phyloP scores from a whole-genome alignment of 2,797 vertebrate genomes.

The Leucoraja ocellata region DNA sequence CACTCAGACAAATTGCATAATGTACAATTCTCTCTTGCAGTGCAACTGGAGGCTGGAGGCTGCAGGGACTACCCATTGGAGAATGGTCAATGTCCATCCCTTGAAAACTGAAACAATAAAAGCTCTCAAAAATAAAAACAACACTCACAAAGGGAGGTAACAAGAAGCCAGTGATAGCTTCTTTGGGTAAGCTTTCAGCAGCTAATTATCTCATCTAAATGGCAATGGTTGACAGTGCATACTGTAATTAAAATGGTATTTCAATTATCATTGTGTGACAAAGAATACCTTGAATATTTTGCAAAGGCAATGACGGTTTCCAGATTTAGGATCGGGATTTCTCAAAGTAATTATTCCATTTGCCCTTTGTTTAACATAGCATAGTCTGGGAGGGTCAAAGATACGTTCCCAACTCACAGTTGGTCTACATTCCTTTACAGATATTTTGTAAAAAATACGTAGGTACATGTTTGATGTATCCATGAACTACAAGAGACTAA shows the following conservation, averaged over 20 bases:
- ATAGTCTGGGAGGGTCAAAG: neutral
- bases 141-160: neutral
- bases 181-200: neutral
- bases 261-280: neutral
- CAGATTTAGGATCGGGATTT: conserved; percentile 11
- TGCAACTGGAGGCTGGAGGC: no score
- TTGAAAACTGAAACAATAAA: neutral
- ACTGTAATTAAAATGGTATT: conserved; percentile 27
- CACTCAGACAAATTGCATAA: no score
- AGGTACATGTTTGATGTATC: neutral
- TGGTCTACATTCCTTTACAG: neutral
- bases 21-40: no score
- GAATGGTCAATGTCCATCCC: no score
- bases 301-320: neutral
- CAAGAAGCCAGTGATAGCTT: neutral
- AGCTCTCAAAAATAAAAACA: neutral
- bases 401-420: neutral
- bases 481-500: neutral
- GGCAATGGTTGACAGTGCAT: neutral
- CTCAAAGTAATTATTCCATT: conserved; percentile 21
- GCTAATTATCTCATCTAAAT: conserved; percentile 6
- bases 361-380: neutral
- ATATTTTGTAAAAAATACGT: neutral
- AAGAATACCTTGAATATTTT: conserved; percentile 28
- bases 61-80: no score